These are phyloP conservation scores for Melanotaenia parkinsoni DNA, from an alignment of 2,797 vertebrate species.

Conservation along the genomic window DNA sequence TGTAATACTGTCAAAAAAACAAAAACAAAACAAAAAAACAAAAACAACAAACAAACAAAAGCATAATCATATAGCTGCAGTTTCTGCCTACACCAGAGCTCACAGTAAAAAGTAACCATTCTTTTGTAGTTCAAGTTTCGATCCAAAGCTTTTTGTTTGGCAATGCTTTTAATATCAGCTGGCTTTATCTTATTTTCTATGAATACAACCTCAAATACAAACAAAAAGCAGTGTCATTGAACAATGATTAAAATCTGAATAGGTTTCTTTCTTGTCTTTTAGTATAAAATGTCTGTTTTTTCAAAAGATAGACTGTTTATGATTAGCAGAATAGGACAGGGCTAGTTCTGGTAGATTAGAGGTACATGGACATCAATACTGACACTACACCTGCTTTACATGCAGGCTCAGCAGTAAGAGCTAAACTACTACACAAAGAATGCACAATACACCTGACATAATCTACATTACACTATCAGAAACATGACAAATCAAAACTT, in stretches of 20 bases:
- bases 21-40: slow-evolving; percentile 1
- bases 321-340: slow-evolving; percentile 76
- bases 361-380: slow-evolving; percentile 77
- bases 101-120: slow-evolving; percentile 64
- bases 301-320: slow-evolving; percentile 71
- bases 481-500: slow-evolving; percentile 68
- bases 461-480: slow-evolving; percentile 77
- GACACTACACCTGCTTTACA: slow-evolving; percentile 76
- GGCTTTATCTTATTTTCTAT: slow-evolving; percentile 58
- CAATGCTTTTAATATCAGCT: slow-evolving; percentile 79
- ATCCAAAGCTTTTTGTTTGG: slow-evolving; percentile 83
- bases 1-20: slow-evolving; percentile 28
- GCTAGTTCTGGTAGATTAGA: slow-evolving; percentile 79
- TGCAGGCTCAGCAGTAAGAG: slow-evolving; percentile 74
- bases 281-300: slow-evolving; percentile 74
- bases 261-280: slow-evolving; percentile 72
- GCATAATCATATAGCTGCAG: slow-evolving; percentile 48
- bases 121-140: slow-evolving; percentile 82
- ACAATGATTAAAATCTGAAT: slow-evolving; percentile 72
- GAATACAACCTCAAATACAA: slow-evolving; percentile 54
- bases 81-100: slow-evolving; percentile 45
- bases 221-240: slow-evolving; percentile 65
- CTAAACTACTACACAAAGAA: slow-evolving; percentile 78
- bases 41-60: slow-evolving; percentile 10
- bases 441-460: slow-evolving; percentile 72